Evolutionary conservation across 2,797 vertebrate species (phyloP).

Genomic region (Lacerta agilis): DNA sequence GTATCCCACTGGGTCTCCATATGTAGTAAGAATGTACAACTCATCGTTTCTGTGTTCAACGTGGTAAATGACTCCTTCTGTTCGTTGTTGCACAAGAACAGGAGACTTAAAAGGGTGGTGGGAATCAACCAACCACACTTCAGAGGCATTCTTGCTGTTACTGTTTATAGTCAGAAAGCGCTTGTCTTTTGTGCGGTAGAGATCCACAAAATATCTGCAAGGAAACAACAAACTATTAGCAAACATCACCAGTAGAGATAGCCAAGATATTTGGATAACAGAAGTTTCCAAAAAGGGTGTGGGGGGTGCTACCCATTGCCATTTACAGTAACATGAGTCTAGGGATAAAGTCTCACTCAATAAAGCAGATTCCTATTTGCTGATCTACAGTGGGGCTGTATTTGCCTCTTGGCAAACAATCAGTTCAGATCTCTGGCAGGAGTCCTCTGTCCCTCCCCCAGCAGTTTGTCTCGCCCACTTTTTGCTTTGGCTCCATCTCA

Average conservation of each 20-base stretch:
- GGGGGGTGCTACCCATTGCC: too few relatives aligned
- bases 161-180: conserved; percentile 90
- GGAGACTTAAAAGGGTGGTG: conserved; percentile 77
- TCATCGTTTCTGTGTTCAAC: conserved; percentile 86
- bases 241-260: background rate
- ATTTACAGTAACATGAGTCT: background rate
- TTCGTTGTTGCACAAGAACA: conserved; percentile 86
- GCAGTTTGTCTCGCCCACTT: too few relatives aligned
- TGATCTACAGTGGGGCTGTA: background rate
- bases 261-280: background rate
- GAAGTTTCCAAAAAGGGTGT: too few relatives aligned
- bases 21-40: conserved; percentile 90
- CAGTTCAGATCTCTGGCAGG: background rate
- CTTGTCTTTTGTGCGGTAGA: conserved; percentile 87
- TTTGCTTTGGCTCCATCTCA: too few relatives aligned
- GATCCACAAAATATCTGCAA: conserved; percentile 92
- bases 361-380: background rate
- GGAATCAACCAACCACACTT: conserved; percentile 85
- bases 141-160: conserved; percentile 91
- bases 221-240: background rate
- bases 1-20: conserved; percentile 88
- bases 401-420: background rate
- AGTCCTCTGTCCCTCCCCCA: background rate
- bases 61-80: conserved; percentile 86
- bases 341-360: background rate